Evolutionary conservation across 1,140 invertebrate species (phyloP), one percentile per base, ranked within the genome.

Genomic region (Cepaea nemoralis): DNA sequence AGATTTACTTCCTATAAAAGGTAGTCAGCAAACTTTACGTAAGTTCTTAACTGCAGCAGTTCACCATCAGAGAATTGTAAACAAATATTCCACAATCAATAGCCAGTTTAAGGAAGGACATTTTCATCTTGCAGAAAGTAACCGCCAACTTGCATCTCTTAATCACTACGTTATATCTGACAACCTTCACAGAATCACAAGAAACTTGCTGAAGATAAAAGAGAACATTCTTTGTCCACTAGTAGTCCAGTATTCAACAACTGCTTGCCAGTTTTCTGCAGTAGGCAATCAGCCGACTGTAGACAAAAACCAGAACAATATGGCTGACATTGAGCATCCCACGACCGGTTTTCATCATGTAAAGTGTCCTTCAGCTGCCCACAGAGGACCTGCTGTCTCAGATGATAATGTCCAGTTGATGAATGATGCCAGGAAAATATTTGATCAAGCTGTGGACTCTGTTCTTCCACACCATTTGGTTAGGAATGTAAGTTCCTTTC

Each of bases 381-480:
- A 71, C 24, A 27, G 69, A 22, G 69, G 69, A 27, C 5, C n/a
- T 27, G 37, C 37, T 71, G 69, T 45, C 19, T 39, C 37, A 71
- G 69, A 45, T n/a, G 37, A 10, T 27, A 27, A 55, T 66, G 33
- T 63, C 10, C 50, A 77, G 50, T 40, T 69, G 40, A 45, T 79
- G 77, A 69, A 45, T 39, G 42, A 77, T 70, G 74, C 80, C 0
- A 73, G 42, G n/a, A 45, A 81, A 6, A 87, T 90, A 76, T 89
- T 90, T 81, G 45, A 85, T 70, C 67, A 82, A 73, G 87, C 87
- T 33, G 74, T 90, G 0, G 81, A 82, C 19, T 82, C 89, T 42
- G 90, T 91, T 22, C 69, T 86, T 37, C 90, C 90, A 24, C 73
- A 84, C 19, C 75, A 87, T 22, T 89, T 91, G 90, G 81, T 91